Evolutionary conservation across 2,113 vertebrate species (phyloP), one percentile per base, ranked within the genome.

Genomic region (Thunnus thynnus): DNA sequence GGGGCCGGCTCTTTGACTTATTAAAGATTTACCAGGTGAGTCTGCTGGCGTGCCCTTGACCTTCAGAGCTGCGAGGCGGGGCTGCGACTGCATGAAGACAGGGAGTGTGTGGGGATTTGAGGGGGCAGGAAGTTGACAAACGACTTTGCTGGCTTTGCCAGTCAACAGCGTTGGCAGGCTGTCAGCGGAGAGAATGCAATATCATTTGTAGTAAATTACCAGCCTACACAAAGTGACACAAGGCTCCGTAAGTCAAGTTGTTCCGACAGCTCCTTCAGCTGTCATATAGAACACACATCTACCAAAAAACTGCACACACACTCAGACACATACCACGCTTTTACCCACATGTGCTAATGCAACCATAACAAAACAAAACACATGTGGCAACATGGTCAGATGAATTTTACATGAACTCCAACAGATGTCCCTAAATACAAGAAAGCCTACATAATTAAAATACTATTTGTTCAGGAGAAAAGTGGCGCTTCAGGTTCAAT

Each of bases 141-240:
- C 17, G 3, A 72, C 89, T 82, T 84, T 68, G 63, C 71, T 36
- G 75, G 60, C 60, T 86, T 78, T 84, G 60, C 80, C 80, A 60
- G 56, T 62, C 54, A 71, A 83, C 80, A 68, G 73, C 67, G 73
- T 80, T 83, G 88, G 89, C 80, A 80, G 76, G 72, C 79, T 86
- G 86, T 88, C 89, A 92, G 44, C 52, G 25, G 62, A 68, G 67
- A 83, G 84, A 88, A 81, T 74, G 75, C 77, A 76, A 72, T 90
- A 86, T 91, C 79, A 82, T 90, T 89, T 88, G 82, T 85, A 57
- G 88, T 84, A 88, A 90, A 90, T 90, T 86, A 86, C 73, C 72
- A 82, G 61, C 82, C 86, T 76, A 58, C 86, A 66, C 86, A 82
- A 78, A 84, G 76, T 88, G 78, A 89, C 88, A 83, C 86, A 69